Conservation (phyloP, 1,140 invertebrate genomes). For the Ericerus pela region DNA sequence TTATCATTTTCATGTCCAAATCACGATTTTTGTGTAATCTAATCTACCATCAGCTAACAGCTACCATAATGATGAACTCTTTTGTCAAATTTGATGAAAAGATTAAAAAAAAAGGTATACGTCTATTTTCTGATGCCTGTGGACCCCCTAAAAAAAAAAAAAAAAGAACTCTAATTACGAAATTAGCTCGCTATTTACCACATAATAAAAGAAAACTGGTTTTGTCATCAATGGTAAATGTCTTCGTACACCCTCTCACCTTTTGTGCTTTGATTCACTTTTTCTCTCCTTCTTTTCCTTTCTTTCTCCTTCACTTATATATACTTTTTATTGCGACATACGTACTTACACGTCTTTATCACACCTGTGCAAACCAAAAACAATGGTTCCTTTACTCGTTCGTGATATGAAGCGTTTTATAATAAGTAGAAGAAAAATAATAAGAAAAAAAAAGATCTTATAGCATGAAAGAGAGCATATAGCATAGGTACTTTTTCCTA, state of each 20-base stretch:
- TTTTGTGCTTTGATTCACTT: not conserved
- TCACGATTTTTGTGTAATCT: not conserved
- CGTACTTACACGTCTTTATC: slow-evolving; percentile 1
- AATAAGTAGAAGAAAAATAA: not conserved
- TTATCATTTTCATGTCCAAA: not conserved
- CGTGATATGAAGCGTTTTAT: not conserved
- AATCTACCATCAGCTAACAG: slow-evolving; percentile 3
- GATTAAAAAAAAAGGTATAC: too few species aligned
- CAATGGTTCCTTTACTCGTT: not conserved
- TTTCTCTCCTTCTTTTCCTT: not conserved
- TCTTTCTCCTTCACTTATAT: not conserved
- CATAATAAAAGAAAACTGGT: not conserved
- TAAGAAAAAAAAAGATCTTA: slow-evolving; percentile 3
- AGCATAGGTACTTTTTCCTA: not conserved
- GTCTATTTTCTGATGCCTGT: too few species aligned
- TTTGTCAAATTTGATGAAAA: not conserved
- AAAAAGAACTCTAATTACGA: slow-evolving; percentile 5
- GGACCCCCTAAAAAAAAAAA: too few species aligned
- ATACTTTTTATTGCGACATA: not conserved
- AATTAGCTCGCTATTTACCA: not conserved
- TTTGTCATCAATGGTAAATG: not conserved
- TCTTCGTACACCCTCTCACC: slow-evolving; percentile 2
- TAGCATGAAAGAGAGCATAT: not conserved
- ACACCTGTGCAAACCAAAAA: not conserved
- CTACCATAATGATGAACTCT: not conserved